phyloP scores from a whole-genome alignment of 2,797 vertebrate species.

The Micromesistius poutassou region DNA sequence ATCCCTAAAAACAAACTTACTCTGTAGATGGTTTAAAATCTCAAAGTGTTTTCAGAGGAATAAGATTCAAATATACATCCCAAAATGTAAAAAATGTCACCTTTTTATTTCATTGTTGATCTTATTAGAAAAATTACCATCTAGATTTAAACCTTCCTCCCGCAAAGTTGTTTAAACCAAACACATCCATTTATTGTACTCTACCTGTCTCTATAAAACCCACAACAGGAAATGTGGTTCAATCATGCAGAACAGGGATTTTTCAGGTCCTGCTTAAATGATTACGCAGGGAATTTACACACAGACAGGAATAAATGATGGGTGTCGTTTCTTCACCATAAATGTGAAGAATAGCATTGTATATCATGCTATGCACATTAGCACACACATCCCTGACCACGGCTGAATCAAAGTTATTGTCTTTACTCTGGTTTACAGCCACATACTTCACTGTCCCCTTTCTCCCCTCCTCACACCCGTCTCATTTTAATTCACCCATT shows the following conservation, averaged over 20 bases:
- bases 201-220: background rate
- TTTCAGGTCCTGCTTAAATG: slow-evolving; percentile 49
- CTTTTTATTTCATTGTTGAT: background rate
- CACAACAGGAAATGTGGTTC: background rate
- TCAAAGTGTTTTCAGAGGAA: too few relatives aligned
- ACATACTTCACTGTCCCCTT: slow-evolving; percentile 80
- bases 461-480: slow-evolving; percentile 48
- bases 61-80: background rate
- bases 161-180: background rate
- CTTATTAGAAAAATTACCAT: background rate
- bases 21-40: too few relatives aligned
- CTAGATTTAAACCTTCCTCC: background rate
- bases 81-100: background rate
- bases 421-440: slow-evolving; percentile 89
- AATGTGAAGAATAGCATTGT: slow-evolving; percentile 53
- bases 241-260: slow-evolving; percentile 25
- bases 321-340: slow-evolving; percentile 46
- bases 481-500: slow-evolving; percentile 82
- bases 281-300: slow-evolving; percentile 56
- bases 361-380: slow-evolving; percentile 73
- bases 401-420: slow-evolving; percentile 91
- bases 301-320: slow-evolving; percentile 56
- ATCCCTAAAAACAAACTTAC: background rate
- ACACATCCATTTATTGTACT: background rate
- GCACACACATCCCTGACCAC: slow-evolving; percentile 82